Evolutionary conservation across 2,113 vertebrate species (phyloP), one percentile per base, ranked within the genome.

Genomic region (Agelaius tricolor): DNA sequence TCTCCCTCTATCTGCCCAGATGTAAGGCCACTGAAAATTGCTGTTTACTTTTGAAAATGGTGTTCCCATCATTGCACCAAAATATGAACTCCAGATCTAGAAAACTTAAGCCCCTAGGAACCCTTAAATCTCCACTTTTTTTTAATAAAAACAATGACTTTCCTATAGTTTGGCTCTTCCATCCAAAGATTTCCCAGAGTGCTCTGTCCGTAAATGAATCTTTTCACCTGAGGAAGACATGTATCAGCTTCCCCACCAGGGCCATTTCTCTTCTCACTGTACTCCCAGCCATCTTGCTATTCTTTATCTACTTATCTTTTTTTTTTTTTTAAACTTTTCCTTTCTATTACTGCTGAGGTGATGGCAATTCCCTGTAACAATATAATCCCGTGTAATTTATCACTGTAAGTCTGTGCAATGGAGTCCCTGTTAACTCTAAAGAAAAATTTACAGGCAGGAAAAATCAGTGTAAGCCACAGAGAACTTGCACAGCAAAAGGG

Each of bases 331-430:
- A n/a, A 46, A 62, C 24, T 37, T 87, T 84, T 63, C 33, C 33
- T 89, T 95, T 80, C 82, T 88, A 43, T 93, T 90, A 30, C 82
- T 90, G 78, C 92, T 69, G 59, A 94, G 79, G 87, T 80, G 93
- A 85, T 75, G 87, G 94, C 87, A 93, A 94, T 96, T 92, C 95
- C 88, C 92, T 72, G 79, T 86, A 96, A 96, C 92, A 78, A 81
- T 94, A 88, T 93, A 96, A 94, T 93, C 85, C 85, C 15, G 0
- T 41, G 52, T 58, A 71, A 96, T 83, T 90, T 93, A 95, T 95
- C 84, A 85, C 1, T 3, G 4, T 74, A 77, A 80, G 13, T 54
- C 92, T 46, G 41, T 86, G 87, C 59, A 84, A 10, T 20, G 23
- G 72, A 74, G 75, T 49, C 68, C 57, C 43, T 94, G 39, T 58